Conservation (phyloP, 2,113 vertebrate genomes). For the Gorsachius goisagi region DNA sequence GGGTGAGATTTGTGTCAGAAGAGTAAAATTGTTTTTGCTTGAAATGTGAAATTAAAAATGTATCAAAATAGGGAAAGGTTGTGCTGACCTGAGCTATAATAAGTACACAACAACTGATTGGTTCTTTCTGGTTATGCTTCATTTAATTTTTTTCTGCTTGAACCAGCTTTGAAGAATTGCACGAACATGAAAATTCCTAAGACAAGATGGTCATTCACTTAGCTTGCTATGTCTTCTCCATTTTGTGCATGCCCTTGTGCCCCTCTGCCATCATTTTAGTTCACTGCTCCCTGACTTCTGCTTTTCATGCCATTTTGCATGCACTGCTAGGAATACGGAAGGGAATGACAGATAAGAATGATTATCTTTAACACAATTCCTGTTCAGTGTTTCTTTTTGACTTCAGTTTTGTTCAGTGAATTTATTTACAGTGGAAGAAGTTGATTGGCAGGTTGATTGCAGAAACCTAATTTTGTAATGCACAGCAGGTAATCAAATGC, state of each 20-base stretch:
- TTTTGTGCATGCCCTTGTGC: background rate
- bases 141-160: constrained; percentile 59
- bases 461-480: background rate
- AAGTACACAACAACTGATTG: constrained; percentile 22
- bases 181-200: background rate
- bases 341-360: background rate
- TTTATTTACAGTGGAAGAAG: background rate
- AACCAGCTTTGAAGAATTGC: constrained; percentile 4
- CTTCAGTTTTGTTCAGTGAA: background rate
- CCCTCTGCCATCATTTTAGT: background rate
- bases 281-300: background rate
- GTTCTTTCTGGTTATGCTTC: constrained; percentile 27
- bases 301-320: background rate
- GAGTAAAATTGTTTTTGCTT: background rate
- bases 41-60: constrained; percentile 6
- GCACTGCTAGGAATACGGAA: background rate
- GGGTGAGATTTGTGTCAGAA: background rate
- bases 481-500: background rate
- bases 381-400: background rate
- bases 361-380: background rate
- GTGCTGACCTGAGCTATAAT: constrained; percentile 22
- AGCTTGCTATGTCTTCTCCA: background rate
- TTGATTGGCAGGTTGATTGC: background rate
- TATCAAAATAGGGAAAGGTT: background rate
- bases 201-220: background rate